A percentile compares a stretch with the other conserved stretches of the same genome.
phyloP scores from a whole-genome alignment of 2,113 vertebrate genomes.

The Paracanthobrama guichenoti region DNA sequence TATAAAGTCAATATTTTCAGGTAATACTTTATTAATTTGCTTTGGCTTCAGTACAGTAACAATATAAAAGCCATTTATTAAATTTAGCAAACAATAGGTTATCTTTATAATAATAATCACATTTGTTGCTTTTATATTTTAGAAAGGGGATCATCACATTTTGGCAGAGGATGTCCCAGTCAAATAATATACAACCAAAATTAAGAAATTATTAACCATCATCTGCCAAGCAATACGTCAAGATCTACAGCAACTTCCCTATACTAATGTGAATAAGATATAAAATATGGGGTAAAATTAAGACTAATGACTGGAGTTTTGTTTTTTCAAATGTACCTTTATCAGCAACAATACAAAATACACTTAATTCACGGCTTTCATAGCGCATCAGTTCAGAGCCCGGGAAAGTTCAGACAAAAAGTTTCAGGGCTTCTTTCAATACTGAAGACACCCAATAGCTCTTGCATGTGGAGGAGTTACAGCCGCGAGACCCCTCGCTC shows the following conservation, averaged over 20 bases:
- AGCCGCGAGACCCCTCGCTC: slow-evolving; percentile 40
- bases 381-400: slow-evolving; percentile 27
- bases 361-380: slow-evolving; percentile 21
- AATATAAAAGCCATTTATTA: not conserved
- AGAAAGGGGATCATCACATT: not conserved
- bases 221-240: not conserved
- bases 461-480: slow-evolving; percentile 23
- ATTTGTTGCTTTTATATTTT: not conserved
- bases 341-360: not conserved
- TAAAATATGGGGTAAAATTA: not conserved
- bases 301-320: not conserved
- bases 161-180: not conserved
- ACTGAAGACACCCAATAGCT: slow-evolving; percentile 29
- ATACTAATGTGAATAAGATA: not conserved
- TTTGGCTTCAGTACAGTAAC: not conserved
- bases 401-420: slow-evolving; percentile 41
- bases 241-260: not conserved
- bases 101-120: not conserved
- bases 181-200: not conserved
- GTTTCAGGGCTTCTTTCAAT: slow-evolving; percentile 42
- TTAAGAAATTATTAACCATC: not conserved
- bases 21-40: not conserved
- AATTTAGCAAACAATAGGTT: not conserved
- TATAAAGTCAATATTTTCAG: not conserved
- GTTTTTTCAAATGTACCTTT: not conserved